Evolutionary conservation across 2,113 vertebrate genomes (phyloP).

Genomic region (Raja brachyura): DNA sequence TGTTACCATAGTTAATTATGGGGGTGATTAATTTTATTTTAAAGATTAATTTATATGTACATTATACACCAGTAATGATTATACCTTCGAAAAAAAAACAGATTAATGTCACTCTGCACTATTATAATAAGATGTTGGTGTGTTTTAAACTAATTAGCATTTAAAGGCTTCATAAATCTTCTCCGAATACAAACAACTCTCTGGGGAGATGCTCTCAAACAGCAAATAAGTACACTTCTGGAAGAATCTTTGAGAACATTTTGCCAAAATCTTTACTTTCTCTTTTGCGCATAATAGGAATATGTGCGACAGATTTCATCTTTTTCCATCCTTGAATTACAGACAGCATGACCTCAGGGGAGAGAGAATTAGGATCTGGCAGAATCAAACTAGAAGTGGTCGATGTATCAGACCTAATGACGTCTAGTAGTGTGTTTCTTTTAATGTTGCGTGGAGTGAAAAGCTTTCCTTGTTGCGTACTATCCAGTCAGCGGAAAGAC

Average conservation of each 20-base stretch:
- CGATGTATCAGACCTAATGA: neutral
- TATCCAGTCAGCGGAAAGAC: too few relatives aligned
- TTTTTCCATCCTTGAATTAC: neutral
- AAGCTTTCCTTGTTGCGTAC: too few relatives aligned
- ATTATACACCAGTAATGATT: conserved; percentile 32
- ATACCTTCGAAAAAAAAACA: conserved; percentile 16
- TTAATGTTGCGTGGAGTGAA: neutral
- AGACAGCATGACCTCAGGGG: too few relatives aligned
- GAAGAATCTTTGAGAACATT: neutral
- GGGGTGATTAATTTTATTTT: conserved; percentile 33
- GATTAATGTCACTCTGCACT: conserved; percentile 35
- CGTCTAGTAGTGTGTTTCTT: neutral
- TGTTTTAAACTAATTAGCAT: conserved; percentile 38
- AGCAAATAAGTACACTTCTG: conserved; percentile 30
- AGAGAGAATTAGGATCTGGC: too few relatives aligned
- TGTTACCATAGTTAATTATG: conserved; percentile 35
- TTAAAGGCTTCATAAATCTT: conserved; percentile 38
- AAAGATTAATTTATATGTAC: conserved; percentile 36
- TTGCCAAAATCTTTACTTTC: neutral
- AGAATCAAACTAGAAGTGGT: neutral
- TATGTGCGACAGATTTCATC: neutral
- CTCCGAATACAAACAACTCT: conserved; percentile 34
- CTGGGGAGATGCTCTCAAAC: conserved; percentile 9
- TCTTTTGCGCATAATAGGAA: neutral
- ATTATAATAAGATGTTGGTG: conserved; percentile 37